A percentile compares a stretch with the other conserved stretches of the same genome.
Conservation (phyloP, 2,113 vertebrate species). For the Pygoscelis antarcticus region DNA sequence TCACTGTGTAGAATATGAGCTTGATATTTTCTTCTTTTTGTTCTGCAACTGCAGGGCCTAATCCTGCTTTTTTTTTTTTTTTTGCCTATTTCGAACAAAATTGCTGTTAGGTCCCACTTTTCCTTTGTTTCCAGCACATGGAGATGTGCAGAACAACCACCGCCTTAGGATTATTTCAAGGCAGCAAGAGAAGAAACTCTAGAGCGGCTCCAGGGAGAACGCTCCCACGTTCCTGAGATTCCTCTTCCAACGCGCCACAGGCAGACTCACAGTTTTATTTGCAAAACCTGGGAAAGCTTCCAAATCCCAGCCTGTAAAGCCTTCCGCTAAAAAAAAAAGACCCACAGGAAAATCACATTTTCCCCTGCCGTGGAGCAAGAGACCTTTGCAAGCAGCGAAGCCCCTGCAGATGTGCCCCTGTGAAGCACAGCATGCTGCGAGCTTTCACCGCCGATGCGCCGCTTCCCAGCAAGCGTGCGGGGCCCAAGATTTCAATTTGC, state of each 20-base stretch:
- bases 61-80: background rate
- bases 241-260: conserved; percentile 55
- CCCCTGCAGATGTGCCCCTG: background rate
- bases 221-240: conserved; percentile 55
- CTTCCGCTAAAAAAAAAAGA: background rate
- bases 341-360: background rate
- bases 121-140: background rate
- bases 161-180: background rate
- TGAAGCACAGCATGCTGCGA: background rate
- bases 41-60: background rate
- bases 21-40: background rate
- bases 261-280: conserved; percentile 64
- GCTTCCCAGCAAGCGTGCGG: background rate
- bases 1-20: background rate
- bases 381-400: background rate
- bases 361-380: background rate
- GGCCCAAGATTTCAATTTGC: background rate
- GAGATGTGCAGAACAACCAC: background rate
- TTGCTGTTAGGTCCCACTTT: background rate
- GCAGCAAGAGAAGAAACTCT: conserved; percentile 41
- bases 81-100: background rate
- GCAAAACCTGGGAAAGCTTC: conserved; percentile 65
- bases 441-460: rapidly evolving
- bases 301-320: conserved; percentile 48
- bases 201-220: background rate